A percentile compares a stretch with the other conserved stretches of the same genome.
These are phyloP conservation scores for Aramus guarauna DNA, from an alignment of 2,113 vertebrate genomes.

Conservation along the genomic window DNA sequence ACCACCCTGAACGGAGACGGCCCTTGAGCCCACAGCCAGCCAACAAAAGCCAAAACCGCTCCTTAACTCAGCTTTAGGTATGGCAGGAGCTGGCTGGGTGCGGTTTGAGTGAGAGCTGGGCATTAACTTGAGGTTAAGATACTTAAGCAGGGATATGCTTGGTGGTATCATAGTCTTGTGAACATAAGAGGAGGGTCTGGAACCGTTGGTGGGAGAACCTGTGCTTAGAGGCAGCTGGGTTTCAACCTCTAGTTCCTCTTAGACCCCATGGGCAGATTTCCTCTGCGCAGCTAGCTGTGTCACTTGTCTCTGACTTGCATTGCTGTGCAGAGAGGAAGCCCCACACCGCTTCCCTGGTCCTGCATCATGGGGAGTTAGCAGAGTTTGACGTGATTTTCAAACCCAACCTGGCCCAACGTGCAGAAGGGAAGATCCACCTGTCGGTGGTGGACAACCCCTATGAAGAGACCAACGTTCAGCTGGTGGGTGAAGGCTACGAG, in stretches of 20 bases:
- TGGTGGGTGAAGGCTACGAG: constrained; percentile 81
- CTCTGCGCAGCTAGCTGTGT: background rate
- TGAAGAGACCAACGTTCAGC: constrained; percentile 70
- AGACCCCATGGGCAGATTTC: background rate
- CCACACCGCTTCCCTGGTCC: constrained; percentile 65
- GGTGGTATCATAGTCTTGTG: background rate
- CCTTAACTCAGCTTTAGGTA: background rate
- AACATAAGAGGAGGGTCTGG: background rate
- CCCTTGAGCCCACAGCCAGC: background rate
- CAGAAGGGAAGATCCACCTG: constrained; percentile 71
- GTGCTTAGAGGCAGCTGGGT: background rate
- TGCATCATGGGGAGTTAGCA: constrained; percentile 66
- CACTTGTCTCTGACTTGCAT: background rate
- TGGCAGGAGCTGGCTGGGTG: background rate
- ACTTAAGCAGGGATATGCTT: background rate
- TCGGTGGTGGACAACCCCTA: constrained; percentile 78
- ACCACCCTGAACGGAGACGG: accelerated
- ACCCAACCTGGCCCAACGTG: constrained; percentile 59
- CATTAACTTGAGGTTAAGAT: background rate
- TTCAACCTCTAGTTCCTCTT: background rate
- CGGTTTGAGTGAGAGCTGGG: background rate
- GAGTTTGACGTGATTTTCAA: constrained; percentile 81
- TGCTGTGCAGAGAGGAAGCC: constrained; percentile 67
- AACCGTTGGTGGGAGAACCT: background rate
- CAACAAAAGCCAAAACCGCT: background rate